phyloP scores from a whole-genome alignment of 2,797 vertebrate genomes.

The Phalanger gymnotis region DNA sequence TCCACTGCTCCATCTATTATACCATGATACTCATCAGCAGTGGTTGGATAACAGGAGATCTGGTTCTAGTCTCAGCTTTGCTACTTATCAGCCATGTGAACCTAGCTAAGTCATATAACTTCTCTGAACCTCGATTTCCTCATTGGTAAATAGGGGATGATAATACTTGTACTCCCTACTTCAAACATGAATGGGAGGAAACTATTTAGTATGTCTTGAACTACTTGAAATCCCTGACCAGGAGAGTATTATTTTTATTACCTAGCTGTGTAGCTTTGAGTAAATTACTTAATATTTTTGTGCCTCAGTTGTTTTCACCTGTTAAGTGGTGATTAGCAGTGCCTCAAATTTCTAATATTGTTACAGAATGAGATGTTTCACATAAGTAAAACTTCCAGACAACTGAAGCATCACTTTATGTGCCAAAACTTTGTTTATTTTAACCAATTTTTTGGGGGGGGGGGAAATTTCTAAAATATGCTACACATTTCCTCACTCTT shows the following conservation, averaged over 20 bases:
- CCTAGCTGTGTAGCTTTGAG: not conserved
- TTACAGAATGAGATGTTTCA: not conserved
- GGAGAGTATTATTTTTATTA: not conserved
- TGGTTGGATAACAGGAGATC: not conserved
- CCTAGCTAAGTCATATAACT: not conserved
- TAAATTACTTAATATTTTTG: not conserved
- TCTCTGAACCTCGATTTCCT: not conserved
- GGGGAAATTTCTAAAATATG: not conserved
- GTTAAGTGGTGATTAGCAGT: too few species aligned
- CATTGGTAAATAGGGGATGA: not conserved
- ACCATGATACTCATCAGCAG: not conserved
- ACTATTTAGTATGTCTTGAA: not conserved
- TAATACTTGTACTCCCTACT: not conserved
- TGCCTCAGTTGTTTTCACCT: not conserved
- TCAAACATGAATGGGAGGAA: not conserved
- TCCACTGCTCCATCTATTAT: not conserved
- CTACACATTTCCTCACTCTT: too few species aligned
- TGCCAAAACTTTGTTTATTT: not conserved
- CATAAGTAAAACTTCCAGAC: not conserved
- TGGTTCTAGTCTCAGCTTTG: not conserved
- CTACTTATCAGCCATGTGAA: not conserved
- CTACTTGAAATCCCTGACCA: not conserved
- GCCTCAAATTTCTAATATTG: not conserved
- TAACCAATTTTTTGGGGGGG: not conserved
- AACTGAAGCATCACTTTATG: not conserved